phyloP scores from a whole-genome alignment of 2,888 invertebrate species.

The Plutella xylostella region DNA sequence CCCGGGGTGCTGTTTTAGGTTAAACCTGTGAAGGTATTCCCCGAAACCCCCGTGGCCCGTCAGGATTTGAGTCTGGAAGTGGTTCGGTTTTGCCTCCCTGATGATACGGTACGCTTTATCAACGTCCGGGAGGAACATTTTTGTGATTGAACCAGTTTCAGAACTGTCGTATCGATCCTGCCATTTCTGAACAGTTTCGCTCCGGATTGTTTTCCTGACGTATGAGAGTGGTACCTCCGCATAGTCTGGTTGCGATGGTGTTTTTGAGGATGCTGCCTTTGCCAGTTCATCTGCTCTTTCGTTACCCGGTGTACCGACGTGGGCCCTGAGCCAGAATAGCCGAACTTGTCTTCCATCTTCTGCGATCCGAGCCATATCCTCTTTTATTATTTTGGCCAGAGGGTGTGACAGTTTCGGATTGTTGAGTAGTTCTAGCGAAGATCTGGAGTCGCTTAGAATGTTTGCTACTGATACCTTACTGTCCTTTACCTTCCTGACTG shows the following conservation, averaged over 20 bases:
- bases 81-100: not conserved
- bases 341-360: not conserved
- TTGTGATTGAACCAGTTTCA: not conserved
- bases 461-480: not conserved
- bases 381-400: not conserved
- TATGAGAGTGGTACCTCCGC: conserved; percentile 5
- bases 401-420: not conserved
- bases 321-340: conserved; percentile 12
- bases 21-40: conserved; percentile 13
- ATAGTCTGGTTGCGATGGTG: conserved; percentile 6
- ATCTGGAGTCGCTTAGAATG: conserved; percentile 9
- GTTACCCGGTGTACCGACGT: conserved; percentile 9
- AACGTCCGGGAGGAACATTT: conserved; percentile 3
- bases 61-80: not conserved
- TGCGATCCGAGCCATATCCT: not conserved
- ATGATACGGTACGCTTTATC: not conserved
- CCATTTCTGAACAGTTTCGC: conserved; percentile 3
- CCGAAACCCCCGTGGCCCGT: conserved; percentile 15
- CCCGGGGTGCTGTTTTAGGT: conserved; percentile 7
- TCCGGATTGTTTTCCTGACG: conserved; percentile 4
- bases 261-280: conserved; percentile 8
- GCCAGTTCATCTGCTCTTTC: conserved; percentile 14
- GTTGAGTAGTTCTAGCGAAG: conserved; percentile 4
- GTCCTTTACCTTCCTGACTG: not conserved
- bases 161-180: no score